Percentiles rank a stretch among this genome's conserved stretches.
Conservation (phyloP, 1,140 invertebrate species). For the Ostrea denselamellosa region DNA sequence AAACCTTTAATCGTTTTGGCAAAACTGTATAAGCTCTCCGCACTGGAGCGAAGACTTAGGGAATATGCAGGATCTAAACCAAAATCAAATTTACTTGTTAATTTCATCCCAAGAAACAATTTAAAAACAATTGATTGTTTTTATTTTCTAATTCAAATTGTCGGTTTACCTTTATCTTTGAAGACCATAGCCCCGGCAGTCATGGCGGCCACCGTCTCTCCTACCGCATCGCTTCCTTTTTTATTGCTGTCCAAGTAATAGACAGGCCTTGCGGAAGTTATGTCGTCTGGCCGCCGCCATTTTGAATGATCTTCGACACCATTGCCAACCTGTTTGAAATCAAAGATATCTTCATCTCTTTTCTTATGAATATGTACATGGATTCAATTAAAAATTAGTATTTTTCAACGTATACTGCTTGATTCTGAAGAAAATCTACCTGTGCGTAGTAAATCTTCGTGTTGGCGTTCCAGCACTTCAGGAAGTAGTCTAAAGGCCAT, state of each 20-base stretch:
- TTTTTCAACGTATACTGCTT: neutral
- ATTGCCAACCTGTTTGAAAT: slow-evolving; percentile 56
- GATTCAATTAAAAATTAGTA: neutral
- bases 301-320: slow-evolving; percentile 58
- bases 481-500: slow-evolving; percentile 84
- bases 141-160: neutral
- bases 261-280: slow-evolving; percentile 82
- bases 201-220: slow-evolving; percentile 83
- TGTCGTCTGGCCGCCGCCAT: slow-evolving; percentile 79
- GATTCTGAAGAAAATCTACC: slow-evolving; percentile 51
- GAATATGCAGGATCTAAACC: slow-evolving; percentile 80
- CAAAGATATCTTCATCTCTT: neutral
- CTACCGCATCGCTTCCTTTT: slow-evolving; percentile 83
- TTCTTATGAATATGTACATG: neutral
- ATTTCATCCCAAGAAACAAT: neutral
- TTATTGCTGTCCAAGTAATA: slow-evolving; percentile 82
- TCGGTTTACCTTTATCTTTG: slow-evolving; percentile 71
- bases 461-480: slow-evolving; percentile 78
- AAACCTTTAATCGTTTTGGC: slow-evolving; percentile 81
- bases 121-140: neutral
- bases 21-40: slow-evolving; percentile 82
- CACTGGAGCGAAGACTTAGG: slow-evolving; percentile 79
- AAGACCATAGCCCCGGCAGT: slow-evolving; percentile 81
- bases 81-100: neutral
- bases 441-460: slow-evolving; percentile 66